These are phyloP conservation scores for Parascotia fuliginaria DNA, from an alignment of 2,888 invertebrate genomes.

Conservation along the genomic window DNA sequence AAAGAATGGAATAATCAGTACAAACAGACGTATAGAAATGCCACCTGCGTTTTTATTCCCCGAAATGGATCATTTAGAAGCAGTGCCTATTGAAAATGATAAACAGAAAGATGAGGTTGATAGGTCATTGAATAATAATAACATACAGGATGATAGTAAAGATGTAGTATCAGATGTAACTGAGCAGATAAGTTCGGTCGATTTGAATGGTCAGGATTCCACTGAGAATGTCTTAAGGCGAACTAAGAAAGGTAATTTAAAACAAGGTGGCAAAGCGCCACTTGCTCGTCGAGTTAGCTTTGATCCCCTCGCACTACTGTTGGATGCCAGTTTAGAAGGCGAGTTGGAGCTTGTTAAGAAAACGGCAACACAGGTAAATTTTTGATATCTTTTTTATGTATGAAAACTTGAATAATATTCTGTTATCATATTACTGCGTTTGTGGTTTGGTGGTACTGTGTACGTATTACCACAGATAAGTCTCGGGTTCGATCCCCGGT, in stretches of 20 bases:
- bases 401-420: no score
- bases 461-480: no score
- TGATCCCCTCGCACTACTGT: conserved; percentile 97
- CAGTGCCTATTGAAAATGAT: conserved; percentile 68
- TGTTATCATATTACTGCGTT: no score
- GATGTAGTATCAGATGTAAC: conserved; percentile 77
- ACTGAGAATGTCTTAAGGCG: conserved; percentile 87
- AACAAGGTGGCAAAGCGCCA: conserved; percentile 90
- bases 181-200: conserved; percentile 81
- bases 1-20: conserved; percentile 88
- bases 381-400: neutral
- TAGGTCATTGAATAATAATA: conserved; percentile 69
- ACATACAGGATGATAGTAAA: conserved; percentile 71
- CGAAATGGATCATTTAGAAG: conserved; percentile 89
- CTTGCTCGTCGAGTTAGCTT: conserved; percentile 96
- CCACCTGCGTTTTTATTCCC: conserved; percentile 93
- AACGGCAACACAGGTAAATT: conserved; percentile 93
- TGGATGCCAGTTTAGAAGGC: conserved; percentile 99
- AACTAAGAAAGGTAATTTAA: conserved; percentile 91
- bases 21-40: conserved; percentile 92
- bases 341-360: conserved; percentile 98
- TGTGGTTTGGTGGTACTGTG: no score
- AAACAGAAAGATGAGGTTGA: conserved; percentile 78
- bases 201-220: conserved; percentile 82
- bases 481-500: no score